phyloP scores from a whole-genome alignment of 1,140 invertebrate species.

The Cephus cinctus region DNA sequence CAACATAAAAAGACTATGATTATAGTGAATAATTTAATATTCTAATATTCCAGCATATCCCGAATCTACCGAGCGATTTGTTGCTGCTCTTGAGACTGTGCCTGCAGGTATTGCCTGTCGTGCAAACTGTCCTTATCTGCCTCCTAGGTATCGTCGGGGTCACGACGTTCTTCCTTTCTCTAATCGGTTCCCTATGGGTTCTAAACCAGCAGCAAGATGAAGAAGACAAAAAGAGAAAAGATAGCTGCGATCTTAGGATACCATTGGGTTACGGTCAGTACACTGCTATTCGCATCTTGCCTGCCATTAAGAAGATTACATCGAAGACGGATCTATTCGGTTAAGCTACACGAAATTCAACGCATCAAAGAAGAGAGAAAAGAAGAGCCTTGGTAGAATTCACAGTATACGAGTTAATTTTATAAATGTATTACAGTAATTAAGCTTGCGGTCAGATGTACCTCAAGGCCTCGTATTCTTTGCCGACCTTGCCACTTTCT shows the following conservation, averaged over 20 bases:
- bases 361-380: too few relatives aligned
- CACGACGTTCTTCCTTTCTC: slow-evolving; percentile 28
- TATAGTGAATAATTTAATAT: background rate
- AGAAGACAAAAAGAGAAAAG: slow-evolving; percentile 24
- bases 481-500: too few relatives aligned
- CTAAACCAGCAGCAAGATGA: slow-evolving; percentile 38
- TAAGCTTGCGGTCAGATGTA: too few relatives aligned
- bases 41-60: slow-evolving; percentile 31
- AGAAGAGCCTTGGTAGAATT: too few relatives aligned
- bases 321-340: slow-evolving; percentile 44
- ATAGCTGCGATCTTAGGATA: slow-evolving; percentile 45
- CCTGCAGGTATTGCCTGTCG: slow-evolving; percentile 28
- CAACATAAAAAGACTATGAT: background rate
- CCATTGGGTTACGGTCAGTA: slow-evolving; percentile 48
- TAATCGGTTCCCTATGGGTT: slow-evolving; percentile 32
- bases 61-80: slow-evolving; percentile 23
- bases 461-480: too few relatives aligned
- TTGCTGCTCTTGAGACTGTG: slow-evolving; percentile 25
- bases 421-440: too few relatives aligned
- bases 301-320: slow-evolving; percentile 47
- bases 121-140: slow-evolving; percentile 33
- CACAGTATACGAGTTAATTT: too few relatives aligned
- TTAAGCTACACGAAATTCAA: too few relatives aligned
- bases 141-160: slow-evolving; percentile 33
- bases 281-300: slow-evolving; percentile 45